Evolutionary conservation across 1,140 invertebrate species (phyloP), one percentile per base, ranked within the genome.

Genomic region (Zaprionus gabonicus): DNA sequence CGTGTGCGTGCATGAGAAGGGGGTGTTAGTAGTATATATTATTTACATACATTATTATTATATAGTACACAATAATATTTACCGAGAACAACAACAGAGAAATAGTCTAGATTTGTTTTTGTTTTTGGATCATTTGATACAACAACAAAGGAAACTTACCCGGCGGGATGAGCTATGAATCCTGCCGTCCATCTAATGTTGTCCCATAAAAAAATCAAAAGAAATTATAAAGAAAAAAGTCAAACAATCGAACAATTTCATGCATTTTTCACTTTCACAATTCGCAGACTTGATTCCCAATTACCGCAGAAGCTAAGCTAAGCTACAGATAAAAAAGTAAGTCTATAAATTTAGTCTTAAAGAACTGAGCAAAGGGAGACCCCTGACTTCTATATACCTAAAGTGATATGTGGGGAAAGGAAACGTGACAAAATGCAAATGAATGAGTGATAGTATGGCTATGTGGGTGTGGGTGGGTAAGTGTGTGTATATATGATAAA

Each of bases 171-270:
- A 91, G 82, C 91, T 93, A 91, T 93, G 90, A 91, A 93, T 91
- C 90, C 92, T 93, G 92, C 92, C 92, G 90, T 93, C 92, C 92
- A 93, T 93, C 92, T 93, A 92, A 92, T 76, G 88, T 91, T 86
- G 92, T 93, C 91, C 92, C 86, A 93, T 86, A 93, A 93, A 88
- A 86, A 93, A 93, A 93, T 91, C 66, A 93, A 93, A 93, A 92
- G 91, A 93, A 93, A 92, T 88, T 92, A 92, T 92, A 92, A 92
- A 87, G 88, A 82, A 91, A 82, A 79, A 78, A 80, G 83, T 90
- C 85, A 86, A 91, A 82, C 82, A 88, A 82, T 84, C 91, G 74
- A 83, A 91, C 80, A 81, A 66, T 83, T 72, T 85, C 90, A 91
- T 90, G 87, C 91, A 82, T 84, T 82, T 91, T 38, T 69, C 55